Evolutionary conservation across 2,113 vertebrate genomes (phyloP).

Genomic region (Neolamprologus brichardi): DNA sequence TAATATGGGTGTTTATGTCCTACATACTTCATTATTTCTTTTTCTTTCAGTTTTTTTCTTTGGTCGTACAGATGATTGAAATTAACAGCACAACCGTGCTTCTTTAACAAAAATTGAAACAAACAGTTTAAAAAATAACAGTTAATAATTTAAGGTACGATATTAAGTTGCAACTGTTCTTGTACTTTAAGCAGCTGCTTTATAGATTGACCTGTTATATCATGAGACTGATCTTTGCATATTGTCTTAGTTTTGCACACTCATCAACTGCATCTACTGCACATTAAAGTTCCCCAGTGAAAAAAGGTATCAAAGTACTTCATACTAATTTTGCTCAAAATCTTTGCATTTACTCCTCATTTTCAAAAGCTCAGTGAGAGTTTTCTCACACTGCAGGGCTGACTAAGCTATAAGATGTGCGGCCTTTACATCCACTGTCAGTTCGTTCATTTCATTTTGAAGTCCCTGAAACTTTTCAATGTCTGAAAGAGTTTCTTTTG

Average conservation of each 20-base stretch:
- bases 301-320: not conserved
- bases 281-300: not conserved
- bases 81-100: not conserved
- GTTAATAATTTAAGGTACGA: not conserved
- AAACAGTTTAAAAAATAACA: not conserved
- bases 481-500: not conserved
- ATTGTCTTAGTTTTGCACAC: not conserved
- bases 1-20: not conserved
- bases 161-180: not conserved
- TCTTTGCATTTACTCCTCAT: not conserved
- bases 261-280: accelerated
- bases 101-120: not conserved
- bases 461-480: not conserved
- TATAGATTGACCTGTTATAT: accelerated
- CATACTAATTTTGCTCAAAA: not conserved
- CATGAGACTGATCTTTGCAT: not conserved
- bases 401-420: not conserved
- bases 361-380: not conserved
- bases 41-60: accelerated
- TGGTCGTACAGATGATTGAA: not conserved
- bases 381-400: not conserved
- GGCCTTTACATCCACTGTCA: accelerated
- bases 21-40: not conserved
- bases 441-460: accelerated
- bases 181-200: not conserved